Percentiles rank a stretch among this genome's conserved stretches.
Evolutionary conservation across 35 echinoderm and acorn worm genomes (phyloP).

Genomic region (Lytechinus variegatus): DNA sequence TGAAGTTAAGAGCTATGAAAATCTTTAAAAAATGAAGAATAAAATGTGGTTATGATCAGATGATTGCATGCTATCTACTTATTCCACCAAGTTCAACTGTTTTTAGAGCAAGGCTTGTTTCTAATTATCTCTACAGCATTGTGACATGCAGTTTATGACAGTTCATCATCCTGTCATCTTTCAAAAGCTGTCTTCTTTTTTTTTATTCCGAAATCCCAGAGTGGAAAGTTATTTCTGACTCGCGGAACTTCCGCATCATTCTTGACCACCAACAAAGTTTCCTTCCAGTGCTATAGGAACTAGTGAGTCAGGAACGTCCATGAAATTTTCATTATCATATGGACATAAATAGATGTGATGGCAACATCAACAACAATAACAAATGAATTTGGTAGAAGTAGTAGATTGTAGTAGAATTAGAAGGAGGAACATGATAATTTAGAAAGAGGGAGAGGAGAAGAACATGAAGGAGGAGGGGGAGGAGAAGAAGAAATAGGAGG

Average conservation of each 20-base stretch:
- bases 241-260: not conserved
- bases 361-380: not conserved
- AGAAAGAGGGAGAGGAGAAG: too few relatives aligned
- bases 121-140: not conserved
- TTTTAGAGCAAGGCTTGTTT: not conserved
- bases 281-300: not conserved
- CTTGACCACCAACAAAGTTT: slow-evolving; percentile 10
- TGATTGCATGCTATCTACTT: not conserved
- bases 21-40: not conserved
- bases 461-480: too few relatives aligned
- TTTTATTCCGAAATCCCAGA: not conserved
- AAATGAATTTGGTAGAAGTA: not conserved
- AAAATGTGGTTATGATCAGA: not conserved
- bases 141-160: not conserved
- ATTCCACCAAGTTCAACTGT: not conserved
- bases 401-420: too few relatives aligned
- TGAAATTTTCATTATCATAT: not conserved
- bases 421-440: too few relatives aligned
- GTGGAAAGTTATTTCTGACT: not conserved
- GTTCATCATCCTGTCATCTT: not conserved
- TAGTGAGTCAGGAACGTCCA: not conserved
- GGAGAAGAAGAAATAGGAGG: too few relatives aligned
- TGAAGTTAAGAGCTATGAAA: not conserved
- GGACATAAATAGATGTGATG: too few relatives aligned
- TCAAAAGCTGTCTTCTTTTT: not conserved